phyloP scores from a whole-genome alignment of 2,113 vertebrate species.

The Dromiciops gliroides region DNA sequence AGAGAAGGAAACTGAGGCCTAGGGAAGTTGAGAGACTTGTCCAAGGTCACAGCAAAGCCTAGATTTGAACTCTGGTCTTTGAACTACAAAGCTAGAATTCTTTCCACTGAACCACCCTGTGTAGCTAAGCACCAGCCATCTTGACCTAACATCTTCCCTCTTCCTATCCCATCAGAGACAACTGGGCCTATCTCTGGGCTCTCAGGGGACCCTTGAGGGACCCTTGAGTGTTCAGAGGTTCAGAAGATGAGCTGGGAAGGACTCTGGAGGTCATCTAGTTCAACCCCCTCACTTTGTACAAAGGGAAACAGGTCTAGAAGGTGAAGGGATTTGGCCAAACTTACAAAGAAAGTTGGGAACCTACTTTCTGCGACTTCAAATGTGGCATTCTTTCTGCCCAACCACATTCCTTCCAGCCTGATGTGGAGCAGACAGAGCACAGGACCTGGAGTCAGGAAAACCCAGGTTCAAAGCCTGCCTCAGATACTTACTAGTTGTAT shows the following conservation, averaged over 20 bases:
- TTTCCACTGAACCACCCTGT: not conserved
- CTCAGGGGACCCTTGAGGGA: not conserved
- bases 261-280: not conserved
- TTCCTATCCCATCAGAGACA: not conserved
- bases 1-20: not conserved
- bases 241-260: not conserved
- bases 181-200: not conserved
- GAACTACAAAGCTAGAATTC: not conserved
- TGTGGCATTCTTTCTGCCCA: not conserved
- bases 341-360: not conserved
- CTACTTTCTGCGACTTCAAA: not conserved
- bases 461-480: not conserved
- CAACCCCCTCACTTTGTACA: not conserved
- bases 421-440: accelerated
- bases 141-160: not conserved
- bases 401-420: not conserved
- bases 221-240: not conserved
- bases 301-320: not conserved
- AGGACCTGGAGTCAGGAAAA: not conserved
- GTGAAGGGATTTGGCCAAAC: not conserved
- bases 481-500: not conserved
- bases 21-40: not conserved
- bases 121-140: not conserved
- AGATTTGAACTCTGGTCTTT: not conserved
- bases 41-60: not conserved